Percentiles rank a stretch among this genome's conserved stretches.
These are phyloP conservation scores for Zaprionus gabonicus DNA, from an alignment of 1,140 invertebrate species.

Conservation along the genomic window DNA sequence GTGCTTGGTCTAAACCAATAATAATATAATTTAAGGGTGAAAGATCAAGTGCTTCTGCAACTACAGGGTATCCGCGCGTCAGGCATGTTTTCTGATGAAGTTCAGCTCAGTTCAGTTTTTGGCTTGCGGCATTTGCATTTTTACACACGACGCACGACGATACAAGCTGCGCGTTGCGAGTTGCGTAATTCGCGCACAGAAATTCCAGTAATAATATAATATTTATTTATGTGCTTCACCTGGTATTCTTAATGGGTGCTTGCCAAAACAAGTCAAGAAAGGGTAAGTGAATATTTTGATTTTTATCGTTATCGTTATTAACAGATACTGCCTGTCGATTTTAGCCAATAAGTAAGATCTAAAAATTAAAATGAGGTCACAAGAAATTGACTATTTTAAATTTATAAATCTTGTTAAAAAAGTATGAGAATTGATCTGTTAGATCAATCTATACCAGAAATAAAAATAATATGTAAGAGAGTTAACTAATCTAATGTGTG, in stretches of 20 bases:
- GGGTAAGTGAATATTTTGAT: background rate
- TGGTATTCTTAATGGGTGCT: constrained; percentile 47
- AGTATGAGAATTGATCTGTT: too few species aligned
- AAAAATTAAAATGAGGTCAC: background rate
- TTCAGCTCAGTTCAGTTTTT: constrained; percentile 17
- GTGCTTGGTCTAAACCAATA: background rate
- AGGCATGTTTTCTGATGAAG: background rate
- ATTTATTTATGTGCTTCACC: constrained; percentile 34
- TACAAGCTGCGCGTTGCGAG: background rate
- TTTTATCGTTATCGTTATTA: background rate
- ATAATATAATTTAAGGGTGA: too few species aligned
- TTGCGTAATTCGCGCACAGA: constrained; percentile 56
- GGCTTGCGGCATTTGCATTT: constrained; percentile 55
- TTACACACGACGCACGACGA: constrained; percentile 45
- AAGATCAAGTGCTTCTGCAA: too few species aligned
- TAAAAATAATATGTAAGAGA: too few species aligned
- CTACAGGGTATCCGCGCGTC: background rate
- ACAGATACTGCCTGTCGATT: background rate
- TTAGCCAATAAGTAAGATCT: background rate
- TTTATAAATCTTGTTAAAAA: too few species aligned
- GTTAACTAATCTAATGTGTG: background rate
- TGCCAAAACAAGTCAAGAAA: constrained; percentile 28
- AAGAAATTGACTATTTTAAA: too few species aligned
- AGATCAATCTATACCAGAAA: too few species aligned
- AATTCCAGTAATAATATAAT: constrained; percentile 20